A percentile compares a stretch with the other conserved stretches of the same genome.
Evolutionary conservation across 2,888 invertebrate genomes (phyloP).

Genomic region (Mechanitis messenoides): DNA sequence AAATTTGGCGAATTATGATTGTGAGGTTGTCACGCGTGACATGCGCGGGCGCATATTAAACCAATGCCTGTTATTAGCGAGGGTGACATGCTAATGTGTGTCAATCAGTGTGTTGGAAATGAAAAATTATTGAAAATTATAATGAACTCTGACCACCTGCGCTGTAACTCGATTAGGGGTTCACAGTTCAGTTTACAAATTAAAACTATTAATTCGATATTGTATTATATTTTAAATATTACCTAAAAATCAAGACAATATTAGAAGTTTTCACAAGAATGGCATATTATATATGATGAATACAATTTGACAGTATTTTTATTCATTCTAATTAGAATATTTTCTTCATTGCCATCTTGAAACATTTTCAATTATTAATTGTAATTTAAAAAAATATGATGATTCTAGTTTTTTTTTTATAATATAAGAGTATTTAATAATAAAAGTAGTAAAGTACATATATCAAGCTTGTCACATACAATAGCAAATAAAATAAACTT

Average conservation of each 20-base stretch:
- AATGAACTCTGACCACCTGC: slow-evolving; percentile 17
- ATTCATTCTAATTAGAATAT: too few relatives aligned
- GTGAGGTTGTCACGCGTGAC: slow-evolving; percentile 12
- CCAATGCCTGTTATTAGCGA: slow-evolving; percentile 19
- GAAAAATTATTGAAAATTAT: slow-evolving; percentile 24
- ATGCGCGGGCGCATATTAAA: slow-evolving; percentile 16
- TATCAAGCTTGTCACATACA: background rate
- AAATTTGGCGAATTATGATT: background rate
- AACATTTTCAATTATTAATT: background rate
- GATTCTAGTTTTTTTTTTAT: too few relatives aligned
- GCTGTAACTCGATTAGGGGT: background rate
- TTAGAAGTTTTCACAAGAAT: background rate
- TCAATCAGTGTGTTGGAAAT: slow-evolving; percentile 41
- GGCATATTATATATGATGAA: too few relatives aligned
- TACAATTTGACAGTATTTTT: too few relatives aligned
- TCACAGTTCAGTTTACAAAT: background rate
- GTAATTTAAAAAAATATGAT: background rate
- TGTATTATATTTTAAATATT: background rate
- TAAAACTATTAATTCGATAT: background rate
- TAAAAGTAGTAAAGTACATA: too few relatives aligned
- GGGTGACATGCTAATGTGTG: slow-evolving; percentile 41
- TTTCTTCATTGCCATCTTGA: too few relatives aligned
- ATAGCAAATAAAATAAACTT: background rate
- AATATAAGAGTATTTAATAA: too few relatives aligned
- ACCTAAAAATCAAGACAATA: background rate